phyloP scores from a whole-genome alignment of 2,888 invertebrate species.

The Meliscaeva auricollis region DNA sequence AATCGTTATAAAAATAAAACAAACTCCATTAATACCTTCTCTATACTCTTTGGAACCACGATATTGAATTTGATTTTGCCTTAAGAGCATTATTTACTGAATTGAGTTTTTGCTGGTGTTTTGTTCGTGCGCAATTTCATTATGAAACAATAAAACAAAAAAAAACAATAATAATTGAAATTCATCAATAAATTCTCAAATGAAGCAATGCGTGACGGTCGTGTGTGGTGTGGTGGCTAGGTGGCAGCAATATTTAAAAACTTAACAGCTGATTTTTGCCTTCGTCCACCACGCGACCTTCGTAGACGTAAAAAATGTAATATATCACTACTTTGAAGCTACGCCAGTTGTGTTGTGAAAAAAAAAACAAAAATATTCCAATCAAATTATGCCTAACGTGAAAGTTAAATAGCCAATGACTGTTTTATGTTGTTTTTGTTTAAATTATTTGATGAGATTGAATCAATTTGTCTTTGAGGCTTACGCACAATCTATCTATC shows the following conservation, averaged over 20 bases:
- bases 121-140: conserved; percentile 44
- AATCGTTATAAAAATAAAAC: conserved; percentile 17
- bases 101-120: not conserved
- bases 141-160: conserved; percentile 44
- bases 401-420: not conserved
- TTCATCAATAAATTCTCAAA: conserved; percentile 61
- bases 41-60: not conserved
- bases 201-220: conserved; percentile 43
- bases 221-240: too few species aligned
- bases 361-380: not conserved
- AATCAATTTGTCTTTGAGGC: not conserved
- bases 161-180: conserved; percentile 61
- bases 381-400: conserved; percentile 15
- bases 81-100: not conserved
- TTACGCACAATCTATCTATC: not conserved
- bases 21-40: conserved; percentile 38
- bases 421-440: not conserved
- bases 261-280: conserved; percentile 51
- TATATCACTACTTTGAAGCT: conserved; percentile 5
- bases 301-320: conserved; percentile 11
- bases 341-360: not conserved
- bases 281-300: conserved; percentile 55
- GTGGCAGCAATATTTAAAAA: not conserved
- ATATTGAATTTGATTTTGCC: conserved; percentile 20
- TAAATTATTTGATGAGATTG: not conserved